A percentile compares a stretch with the other conserved stretches of the same genome.
Conservation (phyloP, 2,888 invertebrate species). For the Parnassius glacialis region DNA sequence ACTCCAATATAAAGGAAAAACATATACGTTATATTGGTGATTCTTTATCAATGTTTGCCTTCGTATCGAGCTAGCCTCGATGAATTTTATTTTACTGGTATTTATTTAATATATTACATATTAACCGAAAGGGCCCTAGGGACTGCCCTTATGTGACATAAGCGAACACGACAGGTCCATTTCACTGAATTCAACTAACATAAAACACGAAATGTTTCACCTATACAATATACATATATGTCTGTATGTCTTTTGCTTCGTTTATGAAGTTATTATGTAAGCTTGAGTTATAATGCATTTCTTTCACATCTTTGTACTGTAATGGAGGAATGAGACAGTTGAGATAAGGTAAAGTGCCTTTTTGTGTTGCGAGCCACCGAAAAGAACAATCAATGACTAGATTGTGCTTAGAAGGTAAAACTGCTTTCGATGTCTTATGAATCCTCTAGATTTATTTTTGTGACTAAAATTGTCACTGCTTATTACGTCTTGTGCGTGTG, state of each 20-base stretch:
- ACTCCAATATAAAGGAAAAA: conserved; percentile 30
- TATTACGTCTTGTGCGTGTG: conserved; percentile 32
- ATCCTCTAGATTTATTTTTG: conserved; percentile 22
- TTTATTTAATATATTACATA: conserved; percentile 26
- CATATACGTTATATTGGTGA: conserved; percentile 28
- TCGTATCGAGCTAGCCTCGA: not conserved
- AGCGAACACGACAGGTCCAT: conserved; percentile 21
- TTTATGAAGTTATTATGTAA: conserved; percentile 13
- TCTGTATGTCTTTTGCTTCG: conserved; percentile 9
- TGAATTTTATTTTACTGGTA: conserved; percentile 10
- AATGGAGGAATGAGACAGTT: conserved; percentile 3
- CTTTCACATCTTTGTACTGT: conserved; percentile 17
- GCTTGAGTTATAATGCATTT: conserved; percentile 10
- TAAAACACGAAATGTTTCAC: conserved; percentile 21
- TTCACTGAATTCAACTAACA: conserved; percentile 22
- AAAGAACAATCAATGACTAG: conserved; percentile 25
- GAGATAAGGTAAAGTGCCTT: conserved; percentile 6
- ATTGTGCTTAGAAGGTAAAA: conserved; percentile 24
- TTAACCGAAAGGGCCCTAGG: conserved; percentile 32
- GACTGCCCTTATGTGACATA: conserved; percentile 30
- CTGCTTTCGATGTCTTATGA: conserved; percentile 29
- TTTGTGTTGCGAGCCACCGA: conserved; percentile 20
- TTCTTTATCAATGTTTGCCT: conserved; percentile 19
- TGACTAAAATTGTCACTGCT: conserved; percentile 29
- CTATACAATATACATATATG: conserved; percentile 16